Base-by-base conservation (phyloP, 2,113 vertebrate species). In the Bufo gargarizans region DNA sequence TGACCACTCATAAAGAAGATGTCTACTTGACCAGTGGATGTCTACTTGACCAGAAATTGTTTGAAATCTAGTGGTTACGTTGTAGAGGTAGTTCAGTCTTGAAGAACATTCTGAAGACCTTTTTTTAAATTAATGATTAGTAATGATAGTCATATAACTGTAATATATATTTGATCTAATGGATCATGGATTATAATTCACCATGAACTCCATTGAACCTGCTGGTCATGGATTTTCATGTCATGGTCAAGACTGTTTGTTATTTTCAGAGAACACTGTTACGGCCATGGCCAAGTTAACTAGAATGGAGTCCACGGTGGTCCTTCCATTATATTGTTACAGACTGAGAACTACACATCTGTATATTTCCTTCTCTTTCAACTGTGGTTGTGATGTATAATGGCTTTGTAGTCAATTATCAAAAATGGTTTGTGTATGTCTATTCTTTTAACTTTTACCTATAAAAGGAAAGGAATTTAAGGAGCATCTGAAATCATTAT, bases 391-490 rank as follows among this genome's bases (percentile, higher is more conserved):
- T 74, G 69, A 33, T 63, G 22, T n/a, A 47, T 61, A 74, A 88
- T 55, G 19, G 69, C 78, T 76, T 67, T 59, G 47, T 88, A 77
- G 43, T 43, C 80, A 88, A 45, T 88, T 88, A 74, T 61, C 80
- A 63, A 53, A 77, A 88, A 77, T 59, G 14, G 80, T 53, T 82
- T 77, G n/a, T 17, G 59, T 83, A 56, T n/a, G n/a, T 77, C 55
- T 77, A 45, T 82, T 81, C 33, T 72, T 88, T 82, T 82, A 74
- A 50, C 4, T 88, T 72, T 82, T 77, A 82, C 47, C 87, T 88
- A 83, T 88, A 84, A 88, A 88, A 88, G 72, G 58, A 84, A 83
- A 83, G 81, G 87, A 84, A 84, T 88, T 53, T 67, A 33, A 61
- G 56, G 56, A 83, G 58, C 79, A 82, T 67, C 87, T 84, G n/a